phyloP scores from a whole-genome alignment of 2,888 invertebrate genomes.

The Macroteleia sp. region DNA sequence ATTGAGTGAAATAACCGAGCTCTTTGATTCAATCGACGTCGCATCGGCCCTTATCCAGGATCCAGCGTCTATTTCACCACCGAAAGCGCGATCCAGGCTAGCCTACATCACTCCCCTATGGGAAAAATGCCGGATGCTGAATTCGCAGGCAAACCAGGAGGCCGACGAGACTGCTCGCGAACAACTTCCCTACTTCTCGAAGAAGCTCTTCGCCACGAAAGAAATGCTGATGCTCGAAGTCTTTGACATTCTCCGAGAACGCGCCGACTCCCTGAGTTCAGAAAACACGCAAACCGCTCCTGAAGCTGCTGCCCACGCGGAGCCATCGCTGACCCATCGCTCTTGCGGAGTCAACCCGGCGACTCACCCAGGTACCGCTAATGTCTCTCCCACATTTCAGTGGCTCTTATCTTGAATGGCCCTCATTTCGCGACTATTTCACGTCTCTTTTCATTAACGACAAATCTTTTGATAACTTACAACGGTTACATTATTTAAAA shows the following conservation, averaged over 20 bases:
- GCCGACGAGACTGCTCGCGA: no score
- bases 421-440: constrained; percentile 9
- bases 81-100: neutral
- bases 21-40: no score
- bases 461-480: neutral
- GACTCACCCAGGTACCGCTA: neutral
- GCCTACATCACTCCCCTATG: neutral
- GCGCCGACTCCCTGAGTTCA: no score
- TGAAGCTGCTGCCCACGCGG: no score
- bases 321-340: no score
- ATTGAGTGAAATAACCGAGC: no score
- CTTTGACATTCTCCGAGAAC: neutral
- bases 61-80: no score
- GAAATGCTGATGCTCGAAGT: neutral
- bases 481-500: neutral
- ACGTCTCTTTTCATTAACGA: neutral
- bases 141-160: neutral
- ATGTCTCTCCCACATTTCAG: neutral
- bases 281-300: no score
- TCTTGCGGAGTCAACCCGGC: no score
- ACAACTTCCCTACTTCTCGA: neutral
- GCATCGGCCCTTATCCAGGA: no score
- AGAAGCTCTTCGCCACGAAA: neutral
- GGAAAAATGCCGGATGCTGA: neutral
- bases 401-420: constrained; percentile 8